Evolutionary conservation across 1,140 invertebrate species (phyloP).

Genomic region (Drosophila baimaii): DNA sequence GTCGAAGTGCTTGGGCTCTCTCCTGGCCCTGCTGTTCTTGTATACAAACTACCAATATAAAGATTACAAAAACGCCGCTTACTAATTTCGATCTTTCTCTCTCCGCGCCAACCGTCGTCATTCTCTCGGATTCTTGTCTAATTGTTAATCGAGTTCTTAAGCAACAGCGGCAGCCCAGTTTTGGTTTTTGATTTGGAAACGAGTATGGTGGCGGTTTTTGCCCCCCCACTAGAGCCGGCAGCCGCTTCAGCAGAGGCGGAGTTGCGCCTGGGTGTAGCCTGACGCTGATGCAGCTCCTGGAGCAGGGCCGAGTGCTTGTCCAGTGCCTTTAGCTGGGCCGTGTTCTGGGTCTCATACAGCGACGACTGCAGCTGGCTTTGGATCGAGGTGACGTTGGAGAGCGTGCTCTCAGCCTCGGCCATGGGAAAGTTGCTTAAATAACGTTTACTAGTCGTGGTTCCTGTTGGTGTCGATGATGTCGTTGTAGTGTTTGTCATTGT

Average conservation of each 20-base stretch:
- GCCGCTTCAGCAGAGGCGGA: constrained; percentile 47
- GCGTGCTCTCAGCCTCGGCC: constrained; percentile 80
- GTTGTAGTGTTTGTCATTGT: constrained; percentile 75
- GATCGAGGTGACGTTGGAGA: constrained; percentile 83
- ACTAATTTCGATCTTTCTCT: constrained; percentile 31
- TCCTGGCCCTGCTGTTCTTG: constrained; percentile 38
- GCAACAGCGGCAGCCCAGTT: constrained; percentile 83
- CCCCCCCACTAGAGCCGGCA: constrained; percentile 51
- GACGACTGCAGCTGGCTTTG: constrained; percentile 83
- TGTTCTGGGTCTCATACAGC: constrained; percentile 74
- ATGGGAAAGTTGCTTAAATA: constrained; percentile 79
- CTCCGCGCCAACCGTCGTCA: constrained; percentile 1
- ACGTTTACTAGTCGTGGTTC: constrained; percentile 74
- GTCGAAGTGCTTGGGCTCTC: constrained; percentile 5
- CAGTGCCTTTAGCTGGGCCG: constrained; percentile 67
- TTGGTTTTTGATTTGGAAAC: constrained; percentile 85
- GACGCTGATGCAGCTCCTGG: constrained; percentile 79
- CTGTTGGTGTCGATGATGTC: constrained; percentile 65
- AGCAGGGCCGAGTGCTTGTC: constrained; percentile 76
- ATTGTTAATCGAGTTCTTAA: constrained; percentile 84
- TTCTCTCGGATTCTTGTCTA: constrained; percentile 43
- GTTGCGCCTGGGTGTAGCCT: constrained; percentile 48
- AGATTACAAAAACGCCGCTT: constrained; percentile 72
- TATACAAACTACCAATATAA: constrained; percentile 78
- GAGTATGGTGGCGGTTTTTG: constrained; percentile 84